Evolutionary conservation across 2,888 invertebrate genomes (phyloP).

Genomic region (Choreutis nemorana): DNA sequence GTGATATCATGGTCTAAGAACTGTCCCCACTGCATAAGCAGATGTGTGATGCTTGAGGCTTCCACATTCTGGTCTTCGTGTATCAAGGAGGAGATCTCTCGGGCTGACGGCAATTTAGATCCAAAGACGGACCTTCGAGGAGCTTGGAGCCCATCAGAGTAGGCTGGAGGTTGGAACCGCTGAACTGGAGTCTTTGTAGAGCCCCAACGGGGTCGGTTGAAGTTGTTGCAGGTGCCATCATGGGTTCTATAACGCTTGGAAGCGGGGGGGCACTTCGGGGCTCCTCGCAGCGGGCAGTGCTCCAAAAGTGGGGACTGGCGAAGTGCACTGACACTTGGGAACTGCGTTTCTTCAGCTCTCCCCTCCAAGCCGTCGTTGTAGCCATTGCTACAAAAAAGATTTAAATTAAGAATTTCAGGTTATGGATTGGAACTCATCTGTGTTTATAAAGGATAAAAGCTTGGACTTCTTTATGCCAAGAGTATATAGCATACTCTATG

Average conservation of each 20-base stretch:
- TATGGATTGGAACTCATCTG: too few relatives aligned
- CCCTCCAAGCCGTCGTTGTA: slow-evolving; percentile 34
- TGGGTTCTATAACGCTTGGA: slow-evolving; percentile 80
- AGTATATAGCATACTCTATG: too few relatives aligned
- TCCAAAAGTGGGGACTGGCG: slow-evolving; percentile 60
- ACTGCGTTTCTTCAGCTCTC: slow-evolving; percentile 39
- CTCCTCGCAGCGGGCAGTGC: slow-evolving; percentile 73
- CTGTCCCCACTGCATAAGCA: slow-evolving; percentile 93
- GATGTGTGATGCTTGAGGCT: slow-evolving; percentile 73
- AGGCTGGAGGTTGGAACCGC: slow-evolving; percentile 81
- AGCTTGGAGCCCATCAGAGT: slow-evolving; percentile 76
- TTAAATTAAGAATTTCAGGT: not conserved
- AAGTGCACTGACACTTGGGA: slow-evolving; percentile 43
- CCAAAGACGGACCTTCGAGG: slow-evolving; percentile 68
- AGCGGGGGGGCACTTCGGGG: slow-evolving; percentile 74
- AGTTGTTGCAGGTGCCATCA: slow-evolving; percentile 91
- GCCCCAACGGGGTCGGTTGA: slow-evolving; percentile 79
- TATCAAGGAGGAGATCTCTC: slow-evolving; percentile 73
- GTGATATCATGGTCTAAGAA: slow-evolving; percentile 90
- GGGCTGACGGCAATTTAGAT: slow-evolving; percentile 74
- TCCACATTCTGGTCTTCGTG: slow-evolving; percentile 71
- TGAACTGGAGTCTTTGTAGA: slow-evolving; percentile 84
- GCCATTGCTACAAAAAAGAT: slow-evolving; percentile 34
- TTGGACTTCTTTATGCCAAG: too few relatives aligned
- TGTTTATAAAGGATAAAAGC: too few relatives aligned